Base-by-base conservation (phyloP, 2,888 invertebrate species). In the Drepana falcataria region DNA sequence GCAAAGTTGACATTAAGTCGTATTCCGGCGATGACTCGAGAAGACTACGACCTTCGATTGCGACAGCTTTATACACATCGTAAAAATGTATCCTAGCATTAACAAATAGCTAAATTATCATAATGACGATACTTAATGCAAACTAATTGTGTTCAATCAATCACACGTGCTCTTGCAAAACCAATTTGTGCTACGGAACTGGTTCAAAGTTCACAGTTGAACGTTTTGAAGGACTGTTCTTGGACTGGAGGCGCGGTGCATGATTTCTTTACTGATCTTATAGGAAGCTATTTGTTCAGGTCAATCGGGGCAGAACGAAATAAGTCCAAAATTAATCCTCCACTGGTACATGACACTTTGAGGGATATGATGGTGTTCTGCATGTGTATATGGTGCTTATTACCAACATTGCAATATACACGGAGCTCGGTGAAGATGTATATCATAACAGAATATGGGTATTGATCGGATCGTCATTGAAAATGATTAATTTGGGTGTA, bases 41-140 rank as follows among this genome's bases (percentile, higher is more conserved):
- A 49, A n/a, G 9, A 40, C 7, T 35, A 5, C 37, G n/a, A 48
- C 47, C 48, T 52, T 48, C 48, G 48, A 55, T 53, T 6, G 35
- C 41, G 41, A 48, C 44, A 33, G 55, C 48, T 53, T 34, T 55
- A 57, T 55, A 54, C 55, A 55, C 56, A 61, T 58, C 53, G 57
- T 59, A 56, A 59, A 49, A 57, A 49, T 57, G 49, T 58, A 61
- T 60, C 56, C 55, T 55, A 55, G 51, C 56, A 57, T 51, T 57
- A 58, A 60, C 63, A 57, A 59, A 61, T 59, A 51, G 53, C 48
- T 47, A 34, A 51, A 65, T 63, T 63, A 58, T 55, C 59, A 60
- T 61, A 60, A 55, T 60, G 54, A 58, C 55, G 53, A 40, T 58
- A 58, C 54, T 55, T 56, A 52, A 59, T 56, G 56, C 52, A 56